These are phyloP conservation scores for Chanos chanos DNA, from an alignment of 2,797 vertebrate species.

Conservation along the genomic window DNA sequence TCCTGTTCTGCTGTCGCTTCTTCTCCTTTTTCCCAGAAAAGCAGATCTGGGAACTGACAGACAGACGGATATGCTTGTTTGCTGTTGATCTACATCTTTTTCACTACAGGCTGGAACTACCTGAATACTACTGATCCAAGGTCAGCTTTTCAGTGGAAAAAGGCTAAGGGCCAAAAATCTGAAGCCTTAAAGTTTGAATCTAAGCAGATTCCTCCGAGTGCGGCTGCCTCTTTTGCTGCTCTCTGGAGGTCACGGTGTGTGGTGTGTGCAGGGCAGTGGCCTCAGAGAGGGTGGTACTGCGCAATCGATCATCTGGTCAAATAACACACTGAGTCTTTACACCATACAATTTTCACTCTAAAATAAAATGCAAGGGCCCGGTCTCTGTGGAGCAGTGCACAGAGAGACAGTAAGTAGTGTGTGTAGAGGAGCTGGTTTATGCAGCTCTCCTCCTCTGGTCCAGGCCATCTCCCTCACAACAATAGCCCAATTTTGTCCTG, in stretches of 20 bases:
- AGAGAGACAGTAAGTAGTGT: constrained; percentile 11
- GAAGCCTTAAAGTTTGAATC: no score
- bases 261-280: constrained; percentile 45
- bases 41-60: no score
- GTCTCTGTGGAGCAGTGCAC: constrained; percentile 13
- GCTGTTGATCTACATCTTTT: no score
- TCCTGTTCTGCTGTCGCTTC: no score
- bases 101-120: no score
- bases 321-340: constrained; percentile 59
- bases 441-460: constrained; percentile 6
- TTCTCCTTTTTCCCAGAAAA: no score
- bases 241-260: constrained; percentile 44
- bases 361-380: constrained; percentile 62
- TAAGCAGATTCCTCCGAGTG: background rate
- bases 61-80: no score
- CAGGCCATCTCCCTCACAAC: constrained; percentile 35
- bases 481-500: constrained; percentile 59
- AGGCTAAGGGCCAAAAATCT: no score
- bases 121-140: no score
- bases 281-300: constrained; percentile 59
- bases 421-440: no score
- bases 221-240: no score
- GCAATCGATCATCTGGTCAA: constrained; percentile 72
- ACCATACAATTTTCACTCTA: constrained; percentile 66
- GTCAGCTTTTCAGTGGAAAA: background rate